Evolutionary conservation across 1,140 invertebrate genomes (phyloP).

Genomic region (Danaus plexippus): DNA sequence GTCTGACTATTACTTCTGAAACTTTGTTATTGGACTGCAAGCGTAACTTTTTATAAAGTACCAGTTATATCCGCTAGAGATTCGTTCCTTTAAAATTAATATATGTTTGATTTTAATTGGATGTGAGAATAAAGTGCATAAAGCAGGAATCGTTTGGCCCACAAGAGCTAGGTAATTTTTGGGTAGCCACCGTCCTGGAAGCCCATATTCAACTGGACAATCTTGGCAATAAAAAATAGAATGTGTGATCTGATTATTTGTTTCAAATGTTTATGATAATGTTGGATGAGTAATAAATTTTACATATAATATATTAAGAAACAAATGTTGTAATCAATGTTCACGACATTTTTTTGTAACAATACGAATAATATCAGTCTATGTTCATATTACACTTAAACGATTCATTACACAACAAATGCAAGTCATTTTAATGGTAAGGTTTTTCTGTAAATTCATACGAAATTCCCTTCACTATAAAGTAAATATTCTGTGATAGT

Average conservation of each 20-base stretch:
- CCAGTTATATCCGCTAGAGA: constrained; percentile 52
- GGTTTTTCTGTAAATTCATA: constrained; percentile 37
- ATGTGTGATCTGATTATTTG: constrained; percentile 25
- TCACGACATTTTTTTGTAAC: constrained; percentile 23
- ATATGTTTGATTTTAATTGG: too few species aligned
- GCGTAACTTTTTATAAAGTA: constrained; percentile 25
- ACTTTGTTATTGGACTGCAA: constrained; percentile 28
- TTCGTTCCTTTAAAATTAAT: constrained; percentile 12
- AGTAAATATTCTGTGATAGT: constrained; percentile 69
- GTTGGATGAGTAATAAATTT: constrained; percentile 26
- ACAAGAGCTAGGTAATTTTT: too few species aligned
- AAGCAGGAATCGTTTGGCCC: too few species aligned
- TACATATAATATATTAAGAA: constrained; percentile 16
- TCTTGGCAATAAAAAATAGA: constrained; percentile 25
- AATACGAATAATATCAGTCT: constrained; percentile 19
- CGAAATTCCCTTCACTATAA: constrained; percentile 44
- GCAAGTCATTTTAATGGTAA: constrained; percentile 18
- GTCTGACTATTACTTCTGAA: constrained; percentile 35
- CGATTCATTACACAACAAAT: constrained; percentile 21
- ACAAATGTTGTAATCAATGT: constrained; percentile 23
- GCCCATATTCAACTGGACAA: constrained; percentile 11
- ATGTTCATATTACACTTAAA: constrained; percentile 10
- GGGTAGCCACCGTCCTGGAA: constrained; percentile 30
- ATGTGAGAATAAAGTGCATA: too few species aligned
- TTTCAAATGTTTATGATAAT: constrained; percentile 30